Evolutionary conservation across 2,888 invertebrate genomes (phyloP).

Genomic region (Xanthia icteritia): DNA sequence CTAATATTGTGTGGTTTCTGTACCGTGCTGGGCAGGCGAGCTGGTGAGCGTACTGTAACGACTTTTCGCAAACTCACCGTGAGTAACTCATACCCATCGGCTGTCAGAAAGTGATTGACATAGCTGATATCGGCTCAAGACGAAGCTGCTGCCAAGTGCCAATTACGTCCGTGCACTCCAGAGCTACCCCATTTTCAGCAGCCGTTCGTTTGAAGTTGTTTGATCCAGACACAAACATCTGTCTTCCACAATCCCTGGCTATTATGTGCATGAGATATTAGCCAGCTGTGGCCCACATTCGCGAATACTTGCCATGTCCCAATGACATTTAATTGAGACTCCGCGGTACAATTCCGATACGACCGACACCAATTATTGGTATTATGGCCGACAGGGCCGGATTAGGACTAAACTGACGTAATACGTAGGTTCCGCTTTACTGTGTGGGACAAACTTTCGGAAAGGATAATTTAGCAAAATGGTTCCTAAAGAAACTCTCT

Average conservation of each 20-base stretch:
- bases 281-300: slow-evolving; percentile 61
- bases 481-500: neutral
- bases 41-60: neutral
- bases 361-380: slow-evolving; percentile 67
- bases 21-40: neutral
- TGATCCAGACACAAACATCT: slow-evolving; percentile 31
- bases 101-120: slow-evolving; percentile 15
- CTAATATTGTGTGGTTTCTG: neutral
- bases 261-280: slow-evolving; percentile 44
- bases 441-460: neutral
- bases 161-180: slow-evolving; percentile 13
- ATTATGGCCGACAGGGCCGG: slow-evolving; percentile 64
- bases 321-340: slow-evolving; percentile 75
- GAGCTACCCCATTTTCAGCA: neutral
- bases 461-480: no score
- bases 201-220: slow-evolving; percentile 48
- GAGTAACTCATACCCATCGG: neutral
- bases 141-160: neutral
- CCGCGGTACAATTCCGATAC: slow-evolving; percentile 49
- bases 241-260: slow-evolving; percentile 37
- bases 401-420: slow-evolving; percentile 10
- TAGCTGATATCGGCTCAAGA: neutral
- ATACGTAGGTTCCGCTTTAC: neutral
- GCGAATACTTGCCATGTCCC: slow-evolving; percentile 60
- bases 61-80: neutral